Evolutionary conservation across 2,888 invertebrate genomes (phyloP), one percentile per base, ranked within the genome.

Genomic region (Drosophila histrio): DNA sequence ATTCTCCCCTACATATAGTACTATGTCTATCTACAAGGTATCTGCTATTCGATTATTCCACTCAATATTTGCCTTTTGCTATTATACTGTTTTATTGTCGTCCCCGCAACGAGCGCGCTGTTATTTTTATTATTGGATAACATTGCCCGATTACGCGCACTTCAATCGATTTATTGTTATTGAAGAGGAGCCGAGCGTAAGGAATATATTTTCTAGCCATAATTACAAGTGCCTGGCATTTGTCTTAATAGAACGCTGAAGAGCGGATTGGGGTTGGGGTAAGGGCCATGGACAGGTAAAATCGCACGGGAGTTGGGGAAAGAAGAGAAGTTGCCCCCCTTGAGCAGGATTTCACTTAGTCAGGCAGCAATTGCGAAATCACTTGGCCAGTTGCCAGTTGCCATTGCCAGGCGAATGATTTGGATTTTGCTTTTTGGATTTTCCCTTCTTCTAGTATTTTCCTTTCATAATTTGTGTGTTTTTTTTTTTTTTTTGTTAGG

Each of bases 151-250:
- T 86, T 84, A 82, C 87, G 81, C 73, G 75, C 81, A 80, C 84
- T 87, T 73, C 75, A 86, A 80, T 82, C 84, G 81, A 84, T 83
- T 82, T 82, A 82, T 82, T 76, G 82, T 82, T 82, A 87, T 82
- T 84, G 82, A 80, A 64, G 73, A 77, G 69, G 57, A 58, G 44
- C 36, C 50, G 43, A 70, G 53, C 52, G 43, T 24, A 39, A 43
- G 63, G 61, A 50, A 76, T 63, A 75, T 56, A 49, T 56, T 76
- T 77, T 83, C 76, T 63, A 73, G 78, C 87, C 67, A 84, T 86
- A 82, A 82, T 82, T 86, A 86, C 81, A 81, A 83, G 78, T 73
- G 81, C 78, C 65, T 61, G 34, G 49, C 68, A 60, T 63, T 74
- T 63, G 71, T 67, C 71, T 73, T 77, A 66, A 67, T 67, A 19